Conservation (phyloP, 2,888 invertebrate genomes). For the Stegana nigrithorax region DNA sequence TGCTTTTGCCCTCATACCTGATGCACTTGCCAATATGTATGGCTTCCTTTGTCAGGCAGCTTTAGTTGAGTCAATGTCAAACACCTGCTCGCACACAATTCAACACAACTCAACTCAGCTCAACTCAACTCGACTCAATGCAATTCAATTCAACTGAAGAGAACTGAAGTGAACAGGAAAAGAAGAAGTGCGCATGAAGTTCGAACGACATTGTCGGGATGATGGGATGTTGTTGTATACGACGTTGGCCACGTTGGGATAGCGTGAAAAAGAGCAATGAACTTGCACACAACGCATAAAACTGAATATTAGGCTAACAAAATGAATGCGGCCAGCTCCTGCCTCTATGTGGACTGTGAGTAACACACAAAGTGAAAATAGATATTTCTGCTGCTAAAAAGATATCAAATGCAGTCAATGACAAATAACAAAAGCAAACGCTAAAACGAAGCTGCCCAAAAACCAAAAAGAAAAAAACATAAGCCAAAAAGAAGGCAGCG, state of each 20-base stretch:
- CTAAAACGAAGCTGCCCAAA: background rate
- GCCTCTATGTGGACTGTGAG: background rate
- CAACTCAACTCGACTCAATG: background rate
- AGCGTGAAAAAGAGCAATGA: background rate
- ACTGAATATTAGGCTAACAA: conserved; percentile 16
- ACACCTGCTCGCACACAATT: conserved; percentile 46
- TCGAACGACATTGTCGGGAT: no score
- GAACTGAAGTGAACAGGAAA: background rate
- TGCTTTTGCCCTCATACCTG: background rate
- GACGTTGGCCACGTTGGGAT: background rate
- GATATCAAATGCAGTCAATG: conserved; percentile 12
- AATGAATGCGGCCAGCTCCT: no score
- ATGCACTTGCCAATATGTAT: conserved; percentile 28
- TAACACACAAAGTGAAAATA: background rate
- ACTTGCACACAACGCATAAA: background rate
- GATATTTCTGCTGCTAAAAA: background rate
- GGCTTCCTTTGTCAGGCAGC: conserved; percentile 52
- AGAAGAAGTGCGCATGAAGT: no score
- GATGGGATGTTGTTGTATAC: background rate
- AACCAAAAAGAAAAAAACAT: background rate
- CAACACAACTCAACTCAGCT: background rate
- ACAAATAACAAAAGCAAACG: background rate
- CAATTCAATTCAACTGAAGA: background rate
- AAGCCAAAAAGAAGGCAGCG: background rate
- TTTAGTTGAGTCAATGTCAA: conserved; percentile 46